phyloP scores from a whole-genome alignment of 2,888 invertebrate species.

The Phortica okadai region DNA sequence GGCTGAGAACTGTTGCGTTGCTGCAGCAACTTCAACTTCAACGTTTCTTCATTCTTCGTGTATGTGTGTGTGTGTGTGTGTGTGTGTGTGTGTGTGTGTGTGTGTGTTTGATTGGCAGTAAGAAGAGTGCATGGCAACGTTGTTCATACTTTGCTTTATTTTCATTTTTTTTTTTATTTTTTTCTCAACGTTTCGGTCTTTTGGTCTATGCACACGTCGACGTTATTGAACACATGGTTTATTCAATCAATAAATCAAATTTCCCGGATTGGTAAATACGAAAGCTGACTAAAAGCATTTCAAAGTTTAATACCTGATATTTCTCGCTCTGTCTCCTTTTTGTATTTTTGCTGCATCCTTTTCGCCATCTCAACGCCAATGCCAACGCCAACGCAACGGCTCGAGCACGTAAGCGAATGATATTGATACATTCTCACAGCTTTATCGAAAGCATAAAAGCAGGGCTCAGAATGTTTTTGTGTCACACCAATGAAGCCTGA shows the following conservation, averaged over 20 bases:
- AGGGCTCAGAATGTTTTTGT: background rate
- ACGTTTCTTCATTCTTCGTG: background rate
- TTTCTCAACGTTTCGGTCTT: no score
- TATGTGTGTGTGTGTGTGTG: background rate
- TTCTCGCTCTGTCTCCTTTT: no score
- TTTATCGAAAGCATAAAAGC: background rate
- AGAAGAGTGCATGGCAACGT: background rate
- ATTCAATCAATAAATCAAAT: constrained; percentile 63
- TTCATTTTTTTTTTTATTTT: background rate
- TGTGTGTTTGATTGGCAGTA: no score
- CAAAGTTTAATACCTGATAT: constrained; percentile 20
- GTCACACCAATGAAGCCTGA: constrained; percentile 1
- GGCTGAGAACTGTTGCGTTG: background rate
- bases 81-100: no score
- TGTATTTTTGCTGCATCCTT: no score
- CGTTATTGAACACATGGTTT: constrained; percentile 5
- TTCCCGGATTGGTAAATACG: constrained; percentile 42
- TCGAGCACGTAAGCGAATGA: no score
- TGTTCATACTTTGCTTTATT: background rate
- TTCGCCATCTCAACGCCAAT: no score
- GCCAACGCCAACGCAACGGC: no score
- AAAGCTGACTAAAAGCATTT: constrained; percentile 62
- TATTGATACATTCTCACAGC: no score
- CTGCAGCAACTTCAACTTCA: constrained; percentile 1
- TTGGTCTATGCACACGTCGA: background rate